These are phyloP conservation scores for Trissoscelio sp. DNA, from an alignment of 2,888 invertebrate genomes.

Conservation along the genomic window DNA sequence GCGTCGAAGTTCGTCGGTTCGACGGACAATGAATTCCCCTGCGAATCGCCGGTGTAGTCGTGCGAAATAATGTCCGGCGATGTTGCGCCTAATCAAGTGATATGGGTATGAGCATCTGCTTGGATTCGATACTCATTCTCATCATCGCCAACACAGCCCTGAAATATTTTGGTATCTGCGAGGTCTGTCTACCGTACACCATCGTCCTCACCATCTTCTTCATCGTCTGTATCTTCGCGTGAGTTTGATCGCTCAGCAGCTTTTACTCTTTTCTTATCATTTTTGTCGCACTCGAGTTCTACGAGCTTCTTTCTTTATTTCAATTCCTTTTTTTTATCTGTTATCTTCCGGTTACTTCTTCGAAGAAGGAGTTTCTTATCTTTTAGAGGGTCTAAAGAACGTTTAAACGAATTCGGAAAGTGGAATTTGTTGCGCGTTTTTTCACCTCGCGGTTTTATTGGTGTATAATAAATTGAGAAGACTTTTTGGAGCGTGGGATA, in stretches of 20 bases:
- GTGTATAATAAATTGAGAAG: constrained; percentile 40
- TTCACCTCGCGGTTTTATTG: constrained; percentile 22
- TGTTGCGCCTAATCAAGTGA: constrained; percentile 71
- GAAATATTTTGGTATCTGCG: constrained; percentile 75
- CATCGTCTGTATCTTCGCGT: constrained; percentile 75
- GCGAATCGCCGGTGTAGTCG: constrained; percentile 8
- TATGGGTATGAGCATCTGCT: constrained; percentile 76
- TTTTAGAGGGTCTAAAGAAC: constrained; percentile 10
- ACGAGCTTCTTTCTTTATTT: background rate
- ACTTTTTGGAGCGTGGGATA: constrained; percentile 44
- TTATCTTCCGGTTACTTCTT: background rate
- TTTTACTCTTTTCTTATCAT: no score
- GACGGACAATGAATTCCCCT: constrained; percentile 41
- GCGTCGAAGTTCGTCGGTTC: constrained; percentile 60
- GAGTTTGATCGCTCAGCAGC: constrained; percentile 67
- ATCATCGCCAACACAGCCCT: constrained; percentile 74
- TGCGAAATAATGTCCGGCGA: constrained; percentile 23
- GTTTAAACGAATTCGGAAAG: constrained; percentile 13
- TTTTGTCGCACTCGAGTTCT: no score
- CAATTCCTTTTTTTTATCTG: background rate
- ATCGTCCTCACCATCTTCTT: constrained; percentile 76
- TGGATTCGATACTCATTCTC: constrained; percentile 76
- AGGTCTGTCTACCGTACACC: constrained; percentile 78
- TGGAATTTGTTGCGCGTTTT: constrained; percentile 52
- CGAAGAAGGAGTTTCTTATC: background rate